These are phyloP conservation scores for Hedya salicella DNA, from an alignment of 2,888 invertebrate species.

Conservation along the genomic window DNA sequence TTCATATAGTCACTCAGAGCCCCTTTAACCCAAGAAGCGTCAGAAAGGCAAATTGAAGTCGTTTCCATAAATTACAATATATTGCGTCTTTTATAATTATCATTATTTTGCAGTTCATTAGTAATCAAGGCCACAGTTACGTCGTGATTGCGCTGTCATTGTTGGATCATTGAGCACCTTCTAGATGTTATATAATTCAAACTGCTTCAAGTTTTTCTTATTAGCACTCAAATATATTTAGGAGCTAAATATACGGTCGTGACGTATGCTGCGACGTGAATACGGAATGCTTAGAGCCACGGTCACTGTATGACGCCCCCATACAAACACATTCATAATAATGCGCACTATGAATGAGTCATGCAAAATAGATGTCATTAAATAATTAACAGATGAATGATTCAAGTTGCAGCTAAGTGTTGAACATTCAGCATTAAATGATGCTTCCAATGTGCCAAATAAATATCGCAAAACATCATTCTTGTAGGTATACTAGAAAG, in stretches of 20 bases:
- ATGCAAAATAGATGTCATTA: background rate
- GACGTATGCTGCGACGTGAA: background rate
- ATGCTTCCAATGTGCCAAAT: too few species aligned
- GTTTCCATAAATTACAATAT: background rate
- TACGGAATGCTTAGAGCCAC: background rate
- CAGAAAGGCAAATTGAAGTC: background rate
- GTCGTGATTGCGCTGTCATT: slow-evolving; percentile 8
- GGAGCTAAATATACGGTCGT: background rate
- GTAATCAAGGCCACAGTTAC: slow-evolving; percentile 21
- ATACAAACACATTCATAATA: background rate
- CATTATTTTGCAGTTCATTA: slow-evolving; percentile 20
- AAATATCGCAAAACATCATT: too few species aligned
- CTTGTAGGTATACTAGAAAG: too few species aligned
- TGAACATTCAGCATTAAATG: too few species aligned
- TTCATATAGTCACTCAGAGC: too few species aligned
- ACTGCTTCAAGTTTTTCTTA: background rate
- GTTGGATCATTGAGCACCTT: slow-evolving; percentile 4
- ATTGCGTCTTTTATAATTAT: slow-evolving; percentile 11
- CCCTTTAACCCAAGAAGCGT: too few species aligned
- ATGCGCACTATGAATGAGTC: background rate
- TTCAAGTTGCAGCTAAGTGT: too few species aligned
- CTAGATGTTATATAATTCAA: background rate
- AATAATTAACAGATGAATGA: background rate
- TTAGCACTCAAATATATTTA: slow-evolving; percentile 3
- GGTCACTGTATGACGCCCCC: slow-evolving; percentile 1